Evolutionary conservation across 2,888 invertebrate genomes (phyloP), one percentile per base, ranked within the genome.

Genomic region (Acheta domesticus): DNA sequence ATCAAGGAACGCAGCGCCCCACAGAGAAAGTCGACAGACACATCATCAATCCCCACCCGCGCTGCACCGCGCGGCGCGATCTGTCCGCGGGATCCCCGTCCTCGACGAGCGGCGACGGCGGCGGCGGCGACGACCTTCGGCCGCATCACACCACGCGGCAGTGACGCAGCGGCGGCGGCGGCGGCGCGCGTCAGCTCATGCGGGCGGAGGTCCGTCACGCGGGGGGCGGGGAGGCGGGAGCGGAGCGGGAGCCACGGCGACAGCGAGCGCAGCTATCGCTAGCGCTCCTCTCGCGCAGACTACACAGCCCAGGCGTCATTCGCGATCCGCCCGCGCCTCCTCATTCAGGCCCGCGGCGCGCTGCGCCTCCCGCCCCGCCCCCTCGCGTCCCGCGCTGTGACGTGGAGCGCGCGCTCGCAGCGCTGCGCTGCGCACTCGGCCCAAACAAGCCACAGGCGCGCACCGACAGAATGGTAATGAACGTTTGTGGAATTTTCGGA

Each of bases 121-220:
- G 62, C 62, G 62, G 36, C 62, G 14, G 16, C 62, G 62, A 19
- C 62, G 62, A 62, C 62, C 62, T 62, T 62, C 14, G 62, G 62
- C 12, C 62, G 62, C 62, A 62, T 62, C 62, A 62, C 62, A 62
- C 62, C 62, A 62, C 62, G 62, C 62, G 62, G 62, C 62, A 19
- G 62, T 62, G 62, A 62, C 62, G 62, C 62, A 62, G 62, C 62
- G 62, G 0, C 16, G 62, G 16, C 62, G 16, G 62, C 62, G 62
- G 16, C 62, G n/a, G 16, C 16, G 1, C 62, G 62, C 16, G 62
- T 62, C 16, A 36, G 36, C 5, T 36, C 36, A 8, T 5, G 36
- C 8, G 36, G 36, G 36, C 4, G 16, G 16, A 5, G 4, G 16
- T 1, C 11, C 16, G 16, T 1, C 11, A 62, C 2, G 16, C 11